phyloP scores from a whole-genome alignment of 2,113 vertebrate species.

The Nanorana parkeri region DNA sequence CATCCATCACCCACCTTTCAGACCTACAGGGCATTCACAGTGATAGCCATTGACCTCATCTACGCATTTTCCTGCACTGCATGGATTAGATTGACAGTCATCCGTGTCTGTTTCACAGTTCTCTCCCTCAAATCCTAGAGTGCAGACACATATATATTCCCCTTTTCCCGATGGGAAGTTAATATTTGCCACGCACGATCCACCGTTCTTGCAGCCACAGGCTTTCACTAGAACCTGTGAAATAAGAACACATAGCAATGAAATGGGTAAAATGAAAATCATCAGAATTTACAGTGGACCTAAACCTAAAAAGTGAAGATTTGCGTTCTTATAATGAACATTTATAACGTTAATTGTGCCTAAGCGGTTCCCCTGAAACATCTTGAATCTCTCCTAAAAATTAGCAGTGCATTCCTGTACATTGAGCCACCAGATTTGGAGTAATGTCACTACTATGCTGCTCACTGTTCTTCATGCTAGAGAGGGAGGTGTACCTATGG shows the following conservation, averaged over 20 bases:
- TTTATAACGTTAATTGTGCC: too few species aligned
- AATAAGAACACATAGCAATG: neutral
- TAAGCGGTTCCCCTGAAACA: too few species aligned
- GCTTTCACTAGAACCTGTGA: conserved; percentile 79
- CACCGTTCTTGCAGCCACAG: conserved; percentile 84
- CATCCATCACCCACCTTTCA: conserved; percentile 72
- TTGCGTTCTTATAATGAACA: too few species aligned
- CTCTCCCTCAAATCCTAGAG: conserved; percentile 75
- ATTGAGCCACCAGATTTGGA: too few species aligned
- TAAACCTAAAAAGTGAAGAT: too few species aligned
- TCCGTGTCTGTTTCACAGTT: conserved; percentile 78
- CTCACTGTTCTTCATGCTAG: too few species aligned
- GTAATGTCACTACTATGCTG: too few species aligned
- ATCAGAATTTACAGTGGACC: neutral
- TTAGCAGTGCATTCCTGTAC: too few species aligned
- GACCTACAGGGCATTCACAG: conserved; percentile 81
- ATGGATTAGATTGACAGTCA: conserved; percentile 81
- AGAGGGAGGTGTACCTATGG: too few species aligned
- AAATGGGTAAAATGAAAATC: neutral
- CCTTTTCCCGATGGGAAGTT: conserved; percentile 76
- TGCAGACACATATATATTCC: conserved; percentile 79
- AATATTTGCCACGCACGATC: conserved; percentile 76
- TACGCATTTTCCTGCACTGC: conserved; percentile 79
- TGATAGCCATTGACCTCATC: conserved; percentile 77
- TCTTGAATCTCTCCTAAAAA: too few species aligned